A percentile compares a stretch with the other conserved stretches of the same genome.
Conservation (phyloP, 2,888 invertebrate genomes). For the Caenorhabditis sp. region DNA sequence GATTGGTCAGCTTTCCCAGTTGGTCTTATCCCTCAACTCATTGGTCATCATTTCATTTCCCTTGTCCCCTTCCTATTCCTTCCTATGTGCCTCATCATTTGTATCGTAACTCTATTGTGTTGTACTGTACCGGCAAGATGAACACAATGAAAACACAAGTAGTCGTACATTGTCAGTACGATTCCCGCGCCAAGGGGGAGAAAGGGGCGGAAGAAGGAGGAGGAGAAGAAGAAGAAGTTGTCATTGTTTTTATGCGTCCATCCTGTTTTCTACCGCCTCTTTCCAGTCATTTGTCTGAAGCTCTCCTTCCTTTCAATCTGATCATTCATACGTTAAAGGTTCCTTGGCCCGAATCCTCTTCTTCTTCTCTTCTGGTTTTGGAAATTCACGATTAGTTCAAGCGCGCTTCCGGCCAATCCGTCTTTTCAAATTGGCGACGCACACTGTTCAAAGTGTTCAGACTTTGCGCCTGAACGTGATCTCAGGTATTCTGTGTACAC, state of each 20-base stretch:
- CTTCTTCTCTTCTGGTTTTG: background rate
- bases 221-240: slow-evolving; percentile 42
- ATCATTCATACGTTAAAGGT: slow-evolving; percentile 3
- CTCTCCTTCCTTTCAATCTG: slow-evolving; percentile 18
- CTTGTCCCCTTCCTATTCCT: slow-evolving; percentile 3
- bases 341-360: background rate
- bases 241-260: slow-evolving; percentile 46
- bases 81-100: background rate
- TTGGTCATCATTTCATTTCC: background rate
- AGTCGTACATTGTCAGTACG: slow-evolving; percentile 59
- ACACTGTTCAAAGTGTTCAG: slow-evolving; percentile 15
- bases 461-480: slow-evolving; percentile 33
- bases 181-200: slow-evolving; percentile 35
- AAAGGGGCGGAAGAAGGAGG: slow-evolving; percentile 23
- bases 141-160: slow-evolving; percentile 43
- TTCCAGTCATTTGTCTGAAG: slow-evolving; percentile 16
- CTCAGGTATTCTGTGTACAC: slow-evolving; percentile 30
- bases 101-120: slow-evolving; percentile 43
- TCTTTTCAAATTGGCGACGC: slow-evolving; percentile 5
- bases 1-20: slow-evolving; percentile 9
- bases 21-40: slow-evolving; percentile 3
- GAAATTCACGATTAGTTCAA: slow-evolving; percentile 14
- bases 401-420: slow-evolving; percentile 17
- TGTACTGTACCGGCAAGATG: slow-evolving; percentile 24
- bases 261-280: slow-evolving; percentile 40